Evolutionary conservation across 2,888 invertebrate genomes (phyloP), one percentile per base, ranked within the genome.

Genomic region (Teleiodes luculella): DNA sequence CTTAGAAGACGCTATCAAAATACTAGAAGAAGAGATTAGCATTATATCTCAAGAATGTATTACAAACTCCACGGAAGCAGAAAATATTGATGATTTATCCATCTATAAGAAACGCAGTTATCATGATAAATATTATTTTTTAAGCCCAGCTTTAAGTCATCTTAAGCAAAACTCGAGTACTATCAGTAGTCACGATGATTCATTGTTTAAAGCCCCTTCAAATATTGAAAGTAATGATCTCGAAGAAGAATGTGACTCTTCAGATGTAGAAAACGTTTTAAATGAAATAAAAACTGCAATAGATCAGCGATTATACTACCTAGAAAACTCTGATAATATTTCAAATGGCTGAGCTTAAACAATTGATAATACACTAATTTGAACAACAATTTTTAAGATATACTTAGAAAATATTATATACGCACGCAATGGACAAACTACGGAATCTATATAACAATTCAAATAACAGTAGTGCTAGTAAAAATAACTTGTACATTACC

Each of bases 1-100:
- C 10, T 64, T 83, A 11, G 81, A 81, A 57, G 58, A 53, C 13
- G 45, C 72, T 8, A 80, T 83, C 1, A 72, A 64, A 50, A 71
- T 57, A 41, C 39, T 41, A 0, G 18, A 14, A 20, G 18, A 20
- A 3, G 39, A 41, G 39, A 8, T 41, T 20, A 16, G 18, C 16
- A 8, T 3, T 11, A 18, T 20, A 7, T 11, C 20, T 18, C 39
- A 18, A 10, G 2, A 41, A 3, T 18, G 18, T 20, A 18, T 18
- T 11, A 11, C 39, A 3, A 4, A 10, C 16, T n/a, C 4, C n/a
- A 41, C 16, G 7, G 18, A 41, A 20, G 11, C 39, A 41, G 20
- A 41, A 11, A 18, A 18, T 18, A 10, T 11, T 3, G 20, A 41
- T 10, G 7, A 10, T 41, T 2, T 18, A 41, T 10, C 11, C 39